Percentiles rank a stretch among this genome's conserved stretches.
Conservation (phyloP, 2,888 invertebrate genomes). For the Schrankia costaestrigalis region DNA sequence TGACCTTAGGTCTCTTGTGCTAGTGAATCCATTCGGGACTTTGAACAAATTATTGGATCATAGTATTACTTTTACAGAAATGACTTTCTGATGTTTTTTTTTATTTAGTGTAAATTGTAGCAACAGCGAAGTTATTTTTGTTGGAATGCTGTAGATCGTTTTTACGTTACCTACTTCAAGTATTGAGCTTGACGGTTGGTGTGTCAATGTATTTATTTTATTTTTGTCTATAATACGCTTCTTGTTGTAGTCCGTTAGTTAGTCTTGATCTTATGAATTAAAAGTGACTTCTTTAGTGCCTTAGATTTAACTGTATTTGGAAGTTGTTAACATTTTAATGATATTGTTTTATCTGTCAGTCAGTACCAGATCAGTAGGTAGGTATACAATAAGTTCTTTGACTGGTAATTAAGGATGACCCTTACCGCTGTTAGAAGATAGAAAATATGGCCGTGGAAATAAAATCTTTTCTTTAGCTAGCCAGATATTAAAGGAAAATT, state of each 20-base stretch:
- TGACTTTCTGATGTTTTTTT: conserved; percentile 28
- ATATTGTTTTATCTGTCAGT: no score
- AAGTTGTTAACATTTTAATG: conserved; percentile 30
- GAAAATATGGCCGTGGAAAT: no score
- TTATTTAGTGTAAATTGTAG: conserved; percentile 14
- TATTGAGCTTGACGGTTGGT: conserved; percentile 32
- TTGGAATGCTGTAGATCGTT: conserved; percentile 21
- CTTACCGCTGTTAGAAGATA: no score
- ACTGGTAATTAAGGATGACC: no score
- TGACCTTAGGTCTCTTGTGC: conserved; percentile 46
- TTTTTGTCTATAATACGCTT: conserved; percentile 60
- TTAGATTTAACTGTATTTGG: conserved; percentile 35
- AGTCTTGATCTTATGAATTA: conserved; percentile 45
- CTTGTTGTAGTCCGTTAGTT: conserved; percentile 57
- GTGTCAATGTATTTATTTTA: conserved; percentile 58
- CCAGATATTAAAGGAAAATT: no score
- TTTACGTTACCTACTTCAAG: conserved; percentile 30
- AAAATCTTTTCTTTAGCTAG: no score
- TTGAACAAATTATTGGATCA: conserved; percentile 56
- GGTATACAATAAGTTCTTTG: no score
- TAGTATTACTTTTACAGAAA: conserved; percentile 49
- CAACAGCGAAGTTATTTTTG: conserved; percentile 27
- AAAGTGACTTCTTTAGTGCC: conserved; percentile 59
- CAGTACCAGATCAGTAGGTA: no score
- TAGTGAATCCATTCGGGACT: conserved; percentile 59